Percentiles rank a stretch among this genome's conserved stretches.
Conservation (phyloP, 2,797 vertebrate genomes). For the Hoplostethus mediterraneus region DNA sequence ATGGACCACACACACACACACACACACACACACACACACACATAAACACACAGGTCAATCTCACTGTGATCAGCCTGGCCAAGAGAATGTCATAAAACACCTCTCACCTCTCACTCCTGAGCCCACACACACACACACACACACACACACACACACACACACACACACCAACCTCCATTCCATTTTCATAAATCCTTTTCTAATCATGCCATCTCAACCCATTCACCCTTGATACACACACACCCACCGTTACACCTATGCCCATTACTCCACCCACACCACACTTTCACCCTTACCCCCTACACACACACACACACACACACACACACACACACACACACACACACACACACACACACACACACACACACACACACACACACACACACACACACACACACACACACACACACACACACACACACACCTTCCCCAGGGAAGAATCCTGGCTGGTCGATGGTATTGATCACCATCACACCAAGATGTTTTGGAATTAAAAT, state of each 20-base stretch:
- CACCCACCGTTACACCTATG: too few species aligned
- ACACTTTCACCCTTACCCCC: too few species aligned
- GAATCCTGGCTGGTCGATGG: conserved; percentile 55
- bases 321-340: conserved; percentile 4
- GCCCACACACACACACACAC: not conserved
- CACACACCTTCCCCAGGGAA: conserved; percentile 44
- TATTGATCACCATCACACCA: conserved; percentile 60
- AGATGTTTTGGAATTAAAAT: conserved; percentile 76
- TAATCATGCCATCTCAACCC: conserved; percentile 45
- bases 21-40: conserved; percentile 2
- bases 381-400: conserved; percentile 2
- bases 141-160: conserved; percentile 6
- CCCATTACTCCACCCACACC: too few species aligned
- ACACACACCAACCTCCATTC: not conserved
- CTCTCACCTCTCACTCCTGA: conserved; percentile 29
- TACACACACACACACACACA: conserved; percentile 3
- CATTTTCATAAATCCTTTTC: conserved; percentile 47
- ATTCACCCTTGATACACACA: too few species aligned
- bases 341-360: not conserved
- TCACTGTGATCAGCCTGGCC: conserved; percentile 58
- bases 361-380: conserved; percentile 8
- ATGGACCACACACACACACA: conserved; percentile 31
- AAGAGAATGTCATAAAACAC: conserved; percentile 62
- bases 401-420: conserved; percentile 10
- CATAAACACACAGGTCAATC: conserved; percentile 26